Evolutionary conservation across 2,888 invertebrate species (phyloP).

Genomic region (Sinopyrophorus schimmeli): DNA sequence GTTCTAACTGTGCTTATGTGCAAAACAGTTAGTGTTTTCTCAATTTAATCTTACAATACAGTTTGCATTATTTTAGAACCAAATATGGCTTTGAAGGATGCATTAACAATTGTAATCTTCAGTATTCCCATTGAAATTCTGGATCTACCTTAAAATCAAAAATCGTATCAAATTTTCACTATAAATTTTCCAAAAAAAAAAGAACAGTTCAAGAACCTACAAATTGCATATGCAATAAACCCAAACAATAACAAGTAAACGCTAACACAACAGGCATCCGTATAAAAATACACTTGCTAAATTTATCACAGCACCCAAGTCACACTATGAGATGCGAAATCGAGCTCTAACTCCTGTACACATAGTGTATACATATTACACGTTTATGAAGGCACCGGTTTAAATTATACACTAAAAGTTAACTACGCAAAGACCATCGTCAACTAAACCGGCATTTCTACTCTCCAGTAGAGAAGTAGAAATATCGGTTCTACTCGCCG

Average conservation of each 20-base stretch:
- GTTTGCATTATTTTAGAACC: too few relatives aligned
- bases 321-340: conserved; percentile 22
- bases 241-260: conserved; percentile 23
- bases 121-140: too few relatives aligned
- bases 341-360: conserved; percentile 8
- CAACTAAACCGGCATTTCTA: conserved; percentile 27
- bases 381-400: conserved; percentile 11
- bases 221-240: conserved; percentile 26
- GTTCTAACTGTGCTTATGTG: too few relatives aligned
- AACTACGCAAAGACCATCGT: conserved; percentile 24
- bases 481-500: conserved; percentile 30
- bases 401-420: conserved; percentile 7
- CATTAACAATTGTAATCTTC: too few relatives aligned
- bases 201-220: conserved; percentile 23
- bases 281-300: conserved; percentile 46
- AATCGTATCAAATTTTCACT: too few relatives aligned
- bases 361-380: conserved; percentile 25
- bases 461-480: conserved; percentile 28
- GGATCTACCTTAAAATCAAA: too few relatives aligned
- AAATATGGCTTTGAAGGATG: too few relatives aligned
- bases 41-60: too few relatives aligned
- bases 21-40: too few relatives aligned
- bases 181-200: too few relatives aligned
- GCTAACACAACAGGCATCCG: conserved; percentile 37
- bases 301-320: conserved; percentile 41